Conservation (phyloP, 2,888 invertebrate species). For the Toxonevra muliebris region DNA sequence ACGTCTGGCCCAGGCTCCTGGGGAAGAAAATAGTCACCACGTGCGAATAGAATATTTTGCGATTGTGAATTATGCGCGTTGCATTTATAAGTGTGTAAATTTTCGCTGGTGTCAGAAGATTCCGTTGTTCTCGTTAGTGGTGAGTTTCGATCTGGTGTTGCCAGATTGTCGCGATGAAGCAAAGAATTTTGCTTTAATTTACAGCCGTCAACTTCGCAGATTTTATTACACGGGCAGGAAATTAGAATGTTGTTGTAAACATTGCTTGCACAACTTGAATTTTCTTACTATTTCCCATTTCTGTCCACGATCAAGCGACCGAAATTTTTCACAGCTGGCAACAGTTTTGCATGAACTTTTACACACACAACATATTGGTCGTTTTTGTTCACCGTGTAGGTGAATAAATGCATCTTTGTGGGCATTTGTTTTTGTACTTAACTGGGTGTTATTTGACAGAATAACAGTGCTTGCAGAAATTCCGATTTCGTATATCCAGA, state of each 20-base stretch:
- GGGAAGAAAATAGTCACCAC: too few relatives aligned
- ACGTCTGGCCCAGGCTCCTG: too few relatives aligned
- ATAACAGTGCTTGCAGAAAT: slow-evolving; percentile 25
- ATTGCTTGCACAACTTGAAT: slow-evolving; percentile 12
- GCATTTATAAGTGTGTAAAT: slow-evolving; percentile 2
- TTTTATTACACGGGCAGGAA: slow-evolving; percentile 21
- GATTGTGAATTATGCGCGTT: slow-evolving; percentile 17
- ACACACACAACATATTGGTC: slow-evolving; percentile 17
- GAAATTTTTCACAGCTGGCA: slow-evolving; percentile 23
- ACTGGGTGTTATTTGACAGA: slow-evolving; percentile 21
- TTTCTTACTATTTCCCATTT: slow-evolving; percentile 31
- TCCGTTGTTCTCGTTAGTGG: not conserved
- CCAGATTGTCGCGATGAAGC: slow-evolving; percentile 16
- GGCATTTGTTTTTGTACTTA: too few relatives aligned
- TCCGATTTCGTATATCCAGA: too few relatives aligned
- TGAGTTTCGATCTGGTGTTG: not conserved
- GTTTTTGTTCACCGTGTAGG: too few relatives aligned
- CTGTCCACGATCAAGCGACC: slow-evolving; percentile 29
- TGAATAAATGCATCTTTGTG: too few relatives aligned
- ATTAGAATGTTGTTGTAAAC: slow-evolving; percentile 14
- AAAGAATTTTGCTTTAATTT: slow-evolving; percentile 31
- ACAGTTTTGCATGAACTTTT: slow-evolving; percentile 13
- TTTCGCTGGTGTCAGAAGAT: not conserved
- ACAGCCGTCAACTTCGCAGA: slow-evolving; percentile 26
- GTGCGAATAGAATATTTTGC: slow-evolving; percentile 19